Percentiles rank a stretch among this genome's conserved stretches.
phyloP scores from a whole-genome alignment of 2,797 vertebrate genomes.

The Myiothlypis coronata region DNA sequence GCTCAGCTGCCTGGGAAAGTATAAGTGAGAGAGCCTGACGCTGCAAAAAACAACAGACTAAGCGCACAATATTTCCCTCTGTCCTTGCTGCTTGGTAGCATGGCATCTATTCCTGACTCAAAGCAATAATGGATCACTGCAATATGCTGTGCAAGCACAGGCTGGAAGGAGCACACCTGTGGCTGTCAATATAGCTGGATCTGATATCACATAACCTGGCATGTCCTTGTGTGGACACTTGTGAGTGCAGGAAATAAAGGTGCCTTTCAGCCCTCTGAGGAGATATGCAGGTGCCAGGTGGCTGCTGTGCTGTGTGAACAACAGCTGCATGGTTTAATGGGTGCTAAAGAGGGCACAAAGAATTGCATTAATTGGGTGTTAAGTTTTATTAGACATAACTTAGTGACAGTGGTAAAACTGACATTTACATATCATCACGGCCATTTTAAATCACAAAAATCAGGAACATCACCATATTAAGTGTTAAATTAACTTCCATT shows the following conservation, averaged over 20 bases:
- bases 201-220: not conserved
- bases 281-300: not conserved
- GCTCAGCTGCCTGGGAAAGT: not conserved
- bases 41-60: not conserved
- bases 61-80: not conserved
- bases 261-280: not conserved
- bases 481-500: constrained; percentile 42
- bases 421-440: constrained; percentile 5
- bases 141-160: not conserved
- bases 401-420: constrained; percentile 10
- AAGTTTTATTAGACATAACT: constrained; percentile 69
- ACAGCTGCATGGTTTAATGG: not conserved
- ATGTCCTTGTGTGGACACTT: not conserved
- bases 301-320: not conserved
- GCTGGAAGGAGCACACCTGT: not conserved
- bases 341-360: not conserved
- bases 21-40: not conserved
- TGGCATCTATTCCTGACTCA: not conserved
- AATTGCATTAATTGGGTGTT: not conserved
- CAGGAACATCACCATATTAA: constrained; percentile 4
- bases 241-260: not conserved
- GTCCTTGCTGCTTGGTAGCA: not conserved
- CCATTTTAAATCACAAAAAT: constrained; percentile 48
- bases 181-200: not conserved
- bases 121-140: not conserved